These are phyloP conservation scores for Cephalopterus ornatus DNA, from an alignment of 2,113 vertebrate species.

Conservation along the genomic window DNA sequence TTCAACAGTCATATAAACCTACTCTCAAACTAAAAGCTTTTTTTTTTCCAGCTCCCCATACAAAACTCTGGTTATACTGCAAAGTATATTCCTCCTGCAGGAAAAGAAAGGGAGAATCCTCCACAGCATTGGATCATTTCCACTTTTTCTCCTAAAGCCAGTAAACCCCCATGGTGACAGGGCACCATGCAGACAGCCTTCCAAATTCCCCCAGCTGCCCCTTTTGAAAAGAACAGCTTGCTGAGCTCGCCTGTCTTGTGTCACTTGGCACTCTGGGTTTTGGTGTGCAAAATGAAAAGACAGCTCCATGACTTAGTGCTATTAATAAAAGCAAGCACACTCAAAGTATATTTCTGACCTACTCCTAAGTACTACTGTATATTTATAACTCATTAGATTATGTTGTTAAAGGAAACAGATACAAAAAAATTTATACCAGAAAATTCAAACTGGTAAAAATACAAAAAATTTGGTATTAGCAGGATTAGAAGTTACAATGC, in stretches of 20 bases:
- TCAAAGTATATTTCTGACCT: neutral
- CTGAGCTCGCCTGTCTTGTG: neutral
- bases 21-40: neutral
- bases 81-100: neutral
- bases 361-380: neutral
- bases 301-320: neutral
- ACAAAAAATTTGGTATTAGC: neutral
- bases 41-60: neutral
- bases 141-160: neutral
- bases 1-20: neutral
- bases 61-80: neutral
- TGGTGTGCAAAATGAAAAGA: neutral
- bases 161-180: neutral
- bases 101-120: slow-evolving; percentile 16
- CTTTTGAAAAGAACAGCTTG: neutral
- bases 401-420: neutral
- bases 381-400: neutral
- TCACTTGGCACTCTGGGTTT: neutral
- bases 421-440: neutral
- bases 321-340: slow-evolving; percentile 28
- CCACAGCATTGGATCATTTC: neutral
- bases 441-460: neutral
- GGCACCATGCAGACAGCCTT: neutral
- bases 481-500: neutral
- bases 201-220: neutral